Percentiles rank a stretch among this genome's conserved stretches.
Conservation (phyloP, 30 jellyfish, hydroid and myxozoan species). For the Chrysaora quinquecirrha region DNA sequence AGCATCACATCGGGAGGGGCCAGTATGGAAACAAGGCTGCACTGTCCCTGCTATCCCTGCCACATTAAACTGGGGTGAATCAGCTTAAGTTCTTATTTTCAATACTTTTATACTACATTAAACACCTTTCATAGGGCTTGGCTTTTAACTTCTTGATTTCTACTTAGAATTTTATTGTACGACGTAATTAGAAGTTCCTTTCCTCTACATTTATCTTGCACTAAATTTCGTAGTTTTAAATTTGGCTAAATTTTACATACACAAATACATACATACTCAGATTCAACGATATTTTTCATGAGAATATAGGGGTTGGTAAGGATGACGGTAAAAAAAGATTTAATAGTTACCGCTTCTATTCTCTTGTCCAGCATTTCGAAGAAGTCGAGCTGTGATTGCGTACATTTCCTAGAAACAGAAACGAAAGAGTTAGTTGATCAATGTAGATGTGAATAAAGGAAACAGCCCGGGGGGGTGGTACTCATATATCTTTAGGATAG, state of each 20-base stretch:
- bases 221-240: too few relatives aligned
- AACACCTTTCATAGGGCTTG: background rate
- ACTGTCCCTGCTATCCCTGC: background rate
- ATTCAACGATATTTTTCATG: too few relatives aligned
- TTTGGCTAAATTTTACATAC: background rate
- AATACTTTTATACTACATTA: background rate
- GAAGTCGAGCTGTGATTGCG: slow-evolving; percentile 91
- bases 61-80: background rate
- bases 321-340: too few relatives aligned
- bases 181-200: too few relatives aligned
- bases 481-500: too few relatives aligned
- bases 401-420: slow-evolving; percentile 61
- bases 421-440: background rate
- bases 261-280: background rate
- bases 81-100: background rate
- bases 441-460: too few relatives aligned
- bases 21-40: too few relatives aligned
- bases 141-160: background rate
- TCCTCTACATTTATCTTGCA: too few relatives aligned
- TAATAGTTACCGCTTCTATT: slow-evolving; percentile 80
- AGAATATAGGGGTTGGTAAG: too few relatives aligned
- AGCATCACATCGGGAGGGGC: background rate
- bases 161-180: background rate
- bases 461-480: too few relatives aligned
- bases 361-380: slow-evolving; percentile 87